Evolutionary conservation across 2,888 invertebrate genomes (phyloP).

Genomic region (Marasmarcha lunaedactyla): DNA sequence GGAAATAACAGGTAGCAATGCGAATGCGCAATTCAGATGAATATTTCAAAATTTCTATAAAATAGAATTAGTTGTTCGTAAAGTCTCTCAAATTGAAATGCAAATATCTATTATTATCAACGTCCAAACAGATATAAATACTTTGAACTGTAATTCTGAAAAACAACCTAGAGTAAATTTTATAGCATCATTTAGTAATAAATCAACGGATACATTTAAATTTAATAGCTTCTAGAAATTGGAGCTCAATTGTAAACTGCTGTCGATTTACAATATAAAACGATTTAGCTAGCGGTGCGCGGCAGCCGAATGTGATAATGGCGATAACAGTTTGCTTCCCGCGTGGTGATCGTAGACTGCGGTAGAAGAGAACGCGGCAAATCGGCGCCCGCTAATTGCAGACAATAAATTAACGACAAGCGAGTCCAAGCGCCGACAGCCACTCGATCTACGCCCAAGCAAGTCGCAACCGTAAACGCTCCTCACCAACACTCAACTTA

Average conservation of each 20-base stretch:
- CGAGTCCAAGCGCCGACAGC: conserved; percentile 25
- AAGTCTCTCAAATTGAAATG: no score
- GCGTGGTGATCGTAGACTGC: conserved; percentile 14
- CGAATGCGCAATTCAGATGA: neutral
- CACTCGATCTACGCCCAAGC: conserved; percentile 19
- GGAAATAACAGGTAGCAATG: neutral
- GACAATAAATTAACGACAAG: conserved; percentile 54
- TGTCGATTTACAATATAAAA: neutral
- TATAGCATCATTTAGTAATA: conserved; percentile 1
- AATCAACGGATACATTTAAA: neutral
- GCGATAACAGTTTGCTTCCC: conserved; percentile 17
- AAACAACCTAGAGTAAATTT: neutral
- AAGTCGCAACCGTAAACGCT: neutral
- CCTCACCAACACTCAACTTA: no score
- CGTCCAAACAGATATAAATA: no score
- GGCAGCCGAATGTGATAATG: conserved; percentile 15
- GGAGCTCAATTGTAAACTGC: conserved; percentile 2
- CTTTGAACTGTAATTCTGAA: no score
- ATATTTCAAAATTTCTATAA: no score
- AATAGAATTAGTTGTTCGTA: no score
- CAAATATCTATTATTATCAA: no score
- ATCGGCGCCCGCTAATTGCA: conserved; percentile 63
- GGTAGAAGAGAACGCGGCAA: conserved; percentile 45
- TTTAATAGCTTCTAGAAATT: neutral
- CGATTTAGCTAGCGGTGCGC: conserved; percentile 3